Evolutionary conservation across 2,113 vertebrate genomes (phyloP).

Genomic region (Hippoglossus stenolepis): DNA sequence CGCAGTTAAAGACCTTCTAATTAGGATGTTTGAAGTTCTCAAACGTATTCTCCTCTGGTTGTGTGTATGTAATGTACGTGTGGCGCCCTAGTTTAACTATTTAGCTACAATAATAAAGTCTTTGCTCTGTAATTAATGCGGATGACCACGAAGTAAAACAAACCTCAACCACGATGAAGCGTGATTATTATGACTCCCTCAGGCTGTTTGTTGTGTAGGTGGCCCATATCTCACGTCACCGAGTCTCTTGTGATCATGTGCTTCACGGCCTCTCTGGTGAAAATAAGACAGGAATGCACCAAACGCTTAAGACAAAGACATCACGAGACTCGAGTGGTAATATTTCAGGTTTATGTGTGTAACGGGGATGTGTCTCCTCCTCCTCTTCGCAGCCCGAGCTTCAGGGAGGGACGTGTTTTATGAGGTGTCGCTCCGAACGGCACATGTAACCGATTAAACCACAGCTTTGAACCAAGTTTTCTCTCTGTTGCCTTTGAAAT

Average conservation of each 20-base stretch:
- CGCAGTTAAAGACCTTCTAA: conserved; percentile 15
- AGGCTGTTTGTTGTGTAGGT: conserved; percentile 43
- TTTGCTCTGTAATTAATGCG: conserved; percentile 46
- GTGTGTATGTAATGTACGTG: conserved; percentile 11
- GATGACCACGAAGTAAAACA: conserved; percentile 11
- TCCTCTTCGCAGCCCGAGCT: not conserved
- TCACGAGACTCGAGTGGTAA: not conserved
- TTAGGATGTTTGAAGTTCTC: conserved; percentile 29
- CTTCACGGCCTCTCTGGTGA: not conserved
- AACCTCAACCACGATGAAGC: conserved; percentile 16
- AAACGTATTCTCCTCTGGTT: conserved; percentile 22
- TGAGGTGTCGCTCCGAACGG: conserved; percentile 10
- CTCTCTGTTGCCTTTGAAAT: not conserved
- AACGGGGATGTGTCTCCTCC: not conserved
- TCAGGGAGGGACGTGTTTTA: conserved; percentile 21
- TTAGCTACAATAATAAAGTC: not conserved
- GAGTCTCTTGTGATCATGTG: conserved; percentile 7
- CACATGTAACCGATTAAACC: conserved; percentile 1
- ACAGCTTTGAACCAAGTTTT: not conserved
- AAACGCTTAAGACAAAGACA: conserved; percentile 13
- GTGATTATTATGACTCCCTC: conserved; percentile 20
- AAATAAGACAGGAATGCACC: conserved; percentile 2
- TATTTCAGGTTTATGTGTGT: conserved; percentile 15
- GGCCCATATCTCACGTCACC: conserved; percentile 19
- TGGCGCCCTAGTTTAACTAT: conserved; percentile 29